Base-by-base conservation (phyloP, 1,140 invertebrate species). In the Asobara japonica region DNA sequence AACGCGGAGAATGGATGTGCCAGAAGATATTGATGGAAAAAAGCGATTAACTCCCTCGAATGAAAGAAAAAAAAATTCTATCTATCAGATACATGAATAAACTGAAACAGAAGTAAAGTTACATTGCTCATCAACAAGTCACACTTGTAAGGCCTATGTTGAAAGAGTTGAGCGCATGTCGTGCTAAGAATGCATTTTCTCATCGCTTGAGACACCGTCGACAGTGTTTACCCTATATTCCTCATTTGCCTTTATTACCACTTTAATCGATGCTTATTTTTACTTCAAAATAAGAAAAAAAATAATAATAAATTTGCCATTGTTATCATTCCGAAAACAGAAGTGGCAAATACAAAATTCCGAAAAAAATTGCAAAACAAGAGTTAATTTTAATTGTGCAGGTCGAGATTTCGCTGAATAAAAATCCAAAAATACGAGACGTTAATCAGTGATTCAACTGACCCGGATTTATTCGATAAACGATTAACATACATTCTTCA, bases 401-500 rank as follows among this genome's bases (percentile, higher is more conserved):
- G n/a, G n/a, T n/a, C n/a, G n/a, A n/a, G n/a, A n/a, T n/a, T n/a
- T n/a, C n/a, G n/a, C n/a, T n/a, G n/a, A n/a, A n/a, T n/a, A n/a
- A n/a, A n/a, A n/a, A n/a, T n/a, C n/a, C n/a, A n/a, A n/a, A n/a
- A n/a, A n/a, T n/a, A n/a, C n/a, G n/a, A 36, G 11, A 36, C 11
- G 11, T 36, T 36, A 36, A 56, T 51, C 45, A 56, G 20, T 56
- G 51, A 56, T 22, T 56, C 51, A 22, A 56, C 51, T 56, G 51
- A 56, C 51, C 51, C 22, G 51, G 51, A 56, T 56, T 56, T 56
- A 18, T 56, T 56, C 22, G 51, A 56, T 56, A 56, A 56, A 56
- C 51, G 51, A 56, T 56, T 56, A 56, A 56, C 51, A 56, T 56
- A 56, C 51, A 56, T 56, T 25, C 22, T 56, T 56, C 51, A 22